Evolutionary conservation across 2,888 invertebrate genomes (phyloP).

Genomic region (Pasiphila rectangulata): DNA sequence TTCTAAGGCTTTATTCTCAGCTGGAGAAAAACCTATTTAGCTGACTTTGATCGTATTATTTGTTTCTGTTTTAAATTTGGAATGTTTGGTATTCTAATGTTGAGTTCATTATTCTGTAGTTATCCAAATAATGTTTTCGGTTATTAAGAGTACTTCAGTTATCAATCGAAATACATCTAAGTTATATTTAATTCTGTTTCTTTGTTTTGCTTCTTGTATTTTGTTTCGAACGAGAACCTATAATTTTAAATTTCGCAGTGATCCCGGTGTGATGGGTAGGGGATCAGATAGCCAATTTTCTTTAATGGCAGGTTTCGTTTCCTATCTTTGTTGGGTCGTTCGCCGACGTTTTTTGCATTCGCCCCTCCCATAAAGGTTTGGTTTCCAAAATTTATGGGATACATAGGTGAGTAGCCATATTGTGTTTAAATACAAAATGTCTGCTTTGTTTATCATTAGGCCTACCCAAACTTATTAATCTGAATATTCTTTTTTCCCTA

Average conservation of each 20-base stretch:
- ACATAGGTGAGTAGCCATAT: conserved; percentile 35
- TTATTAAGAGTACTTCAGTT: not conserved
- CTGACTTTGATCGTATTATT: conserved; percentile 75
- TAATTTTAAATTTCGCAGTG: conserved; percentile 53
- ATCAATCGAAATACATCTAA: not conserved
- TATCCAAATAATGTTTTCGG: too few species aligned
- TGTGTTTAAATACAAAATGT: not conserved
- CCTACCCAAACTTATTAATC: too few species aligned
- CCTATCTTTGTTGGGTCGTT: conserved; percentile 69
- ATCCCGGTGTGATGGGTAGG: conserved; percentile 43
- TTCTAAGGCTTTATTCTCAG: conserved; percentile 38
- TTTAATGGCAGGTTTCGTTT: conserved; percentile 75
- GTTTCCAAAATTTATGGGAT: conserved; percentile 55
- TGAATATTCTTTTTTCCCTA: too few species aligned
- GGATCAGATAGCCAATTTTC: conserved; percentile 70
- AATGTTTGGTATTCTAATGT: conserved; percentile 28
- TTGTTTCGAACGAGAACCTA: conserved; percentile 34
- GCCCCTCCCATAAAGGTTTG: conserved; percentile 55
- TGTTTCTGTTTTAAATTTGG: conserved; percentile 65
- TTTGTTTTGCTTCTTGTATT: conserved; percentile 6
- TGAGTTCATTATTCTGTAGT: not conserved
- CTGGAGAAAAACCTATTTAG: conserved; percentile 76
- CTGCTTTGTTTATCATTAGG: too few species aligned
- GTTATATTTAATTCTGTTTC: conserved; percentile 5
- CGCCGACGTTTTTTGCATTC: conserved; percentile 73